Evolutionary conservation across 2,888 invertebrate genomes (phyloP).

Genomic region (Fragum fragum): DNA sequence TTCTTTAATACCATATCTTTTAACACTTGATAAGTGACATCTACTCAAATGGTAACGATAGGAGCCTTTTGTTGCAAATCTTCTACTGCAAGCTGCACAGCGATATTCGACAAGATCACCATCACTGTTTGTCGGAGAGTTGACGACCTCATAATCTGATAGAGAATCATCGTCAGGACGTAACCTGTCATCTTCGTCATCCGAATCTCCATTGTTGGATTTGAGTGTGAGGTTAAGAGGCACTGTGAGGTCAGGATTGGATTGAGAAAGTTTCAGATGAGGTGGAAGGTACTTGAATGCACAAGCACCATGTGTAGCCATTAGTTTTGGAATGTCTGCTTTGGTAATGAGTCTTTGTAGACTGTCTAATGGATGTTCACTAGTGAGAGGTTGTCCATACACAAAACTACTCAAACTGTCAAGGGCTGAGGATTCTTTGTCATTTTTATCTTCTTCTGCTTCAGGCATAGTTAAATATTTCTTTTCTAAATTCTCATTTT

Average conservation of each 20-base stretch:
- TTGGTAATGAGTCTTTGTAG: constrained; percentile 98
- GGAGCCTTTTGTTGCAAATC: constrained; percentile 98
- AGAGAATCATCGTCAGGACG: constrained; percentile 64
- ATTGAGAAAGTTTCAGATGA: constrained; percentile 57
- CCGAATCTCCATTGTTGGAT: constrained; percentile 60
- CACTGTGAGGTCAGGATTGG: constrained; percentile 67
- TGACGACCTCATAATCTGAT: constrained; percentile 69
- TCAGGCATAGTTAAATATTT: constrained; percentile 74
- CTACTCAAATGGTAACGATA: constrained; percentile 96
- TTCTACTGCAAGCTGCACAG: constrained; percentile 87
- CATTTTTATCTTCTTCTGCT: constrained; percentile 45
- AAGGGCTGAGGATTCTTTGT: constrained; percentile 79
- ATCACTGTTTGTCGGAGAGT: constrained; percentile 74
- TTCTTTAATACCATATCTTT: constrained; percentile 84
- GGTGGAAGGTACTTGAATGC: constrained; percentile 67
- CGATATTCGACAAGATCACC: constrained; percentile 78
- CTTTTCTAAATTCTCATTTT: constrained; percentile 69
- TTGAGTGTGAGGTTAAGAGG: constrained; percentile 80
- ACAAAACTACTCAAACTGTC: constrained; percentile 85
- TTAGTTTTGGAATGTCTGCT: constrained; percentile 90
- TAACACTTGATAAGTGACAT: constrained; percentile 83
- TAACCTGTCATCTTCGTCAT: constrained; percentile 50
- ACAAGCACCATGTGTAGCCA: constrained; percentile 51
- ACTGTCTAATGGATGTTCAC: constrained; percentile 96
- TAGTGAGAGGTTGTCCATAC: constrained; percentile 83